Percentiles rank a stretch among this genome's conserved stretches.
These are phyloP conservation scores for Lemur catta DNA, from an alignment of 2,797 vertebrate genomes.

Conservation along the genomic window DNA sequence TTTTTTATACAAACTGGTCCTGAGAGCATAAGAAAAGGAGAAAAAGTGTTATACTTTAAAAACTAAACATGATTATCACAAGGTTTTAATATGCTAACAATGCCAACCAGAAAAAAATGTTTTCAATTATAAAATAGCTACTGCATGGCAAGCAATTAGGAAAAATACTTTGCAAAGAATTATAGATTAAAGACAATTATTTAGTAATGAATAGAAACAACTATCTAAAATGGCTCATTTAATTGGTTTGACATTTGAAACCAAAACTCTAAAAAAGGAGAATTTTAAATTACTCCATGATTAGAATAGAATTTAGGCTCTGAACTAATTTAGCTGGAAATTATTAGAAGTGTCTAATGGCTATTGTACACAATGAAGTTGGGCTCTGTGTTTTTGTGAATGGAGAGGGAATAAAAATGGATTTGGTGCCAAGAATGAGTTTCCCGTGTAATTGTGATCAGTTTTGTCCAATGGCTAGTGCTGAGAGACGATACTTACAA, in stretches of 20 bases:
- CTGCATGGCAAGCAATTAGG: conserved; percentile 44
- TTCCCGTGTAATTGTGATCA: neutral
- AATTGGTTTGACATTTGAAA: conserved; percentile 72
- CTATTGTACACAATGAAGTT: conserved; percentile 17
- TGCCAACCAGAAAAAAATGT: conserved; percentile 44
- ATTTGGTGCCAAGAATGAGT: neutral
- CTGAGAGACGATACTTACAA: neutral
- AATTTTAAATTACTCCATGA: conserved; percentile 43
- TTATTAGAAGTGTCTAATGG: conserved; percentile 5
- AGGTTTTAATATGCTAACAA: conserved; percentile 27
- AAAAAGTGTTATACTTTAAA: conserved; percentile 30
- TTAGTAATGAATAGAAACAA: conserved; percentile 70
- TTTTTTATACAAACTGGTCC: conserved; percentile 37
- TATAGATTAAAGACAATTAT: conserved; percentile 74
- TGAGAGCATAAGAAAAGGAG: neutral
- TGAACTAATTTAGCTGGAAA: conserved; percentile 54
- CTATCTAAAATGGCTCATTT: conserved; percentile 61
- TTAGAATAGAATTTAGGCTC: conserved; percentile 59
- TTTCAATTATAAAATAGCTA: conserved; percentile 55
- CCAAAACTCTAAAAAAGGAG: conserved; percentile 5
- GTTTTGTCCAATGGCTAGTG: neutral
- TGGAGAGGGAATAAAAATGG: neutral
- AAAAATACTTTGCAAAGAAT: conserved; percentile 66
- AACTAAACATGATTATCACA: conserved; percentile 15
- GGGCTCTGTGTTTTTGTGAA: neutral